phyloP scores from a whole-genome alignment of 2,888 invertebrate species.

The Zhuqinia jingwanae region DNA sequence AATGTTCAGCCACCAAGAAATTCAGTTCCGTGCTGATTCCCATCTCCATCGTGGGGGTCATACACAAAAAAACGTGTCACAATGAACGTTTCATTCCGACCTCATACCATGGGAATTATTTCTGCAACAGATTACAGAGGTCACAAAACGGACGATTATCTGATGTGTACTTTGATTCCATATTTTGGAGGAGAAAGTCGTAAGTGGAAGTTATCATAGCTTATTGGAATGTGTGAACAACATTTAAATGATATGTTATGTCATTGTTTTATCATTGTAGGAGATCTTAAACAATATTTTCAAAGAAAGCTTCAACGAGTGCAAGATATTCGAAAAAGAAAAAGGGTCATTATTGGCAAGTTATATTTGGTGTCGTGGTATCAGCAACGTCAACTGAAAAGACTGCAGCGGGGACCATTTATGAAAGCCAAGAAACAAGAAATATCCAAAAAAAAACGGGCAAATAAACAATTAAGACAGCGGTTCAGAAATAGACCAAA shows the following conservation, averaged over 20 bases:
- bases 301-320: neutral
- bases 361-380: neutral
- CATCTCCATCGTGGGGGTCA: neutral
- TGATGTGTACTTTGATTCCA: neutral
- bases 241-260: too few species aligned
- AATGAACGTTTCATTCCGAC: neutral
- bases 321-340: neutral
- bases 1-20: neutral
- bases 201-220: too few species aligned
- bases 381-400: neutral
- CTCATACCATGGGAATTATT: neutral
- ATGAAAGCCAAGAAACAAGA: slow-evolving; percentile 30
- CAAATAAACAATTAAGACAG: neutral
- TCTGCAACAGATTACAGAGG: neutral
- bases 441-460: slow-evolving; percentile 21
- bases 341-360: neutral
- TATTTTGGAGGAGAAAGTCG: neutral
- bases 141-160: neutral
- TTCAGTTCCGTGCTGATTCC: neutral
- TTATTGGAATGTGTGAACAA: too few species aligned
- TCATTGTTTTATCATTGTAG: too few species aligned
- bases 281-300: neutral
- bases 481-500: neutral
- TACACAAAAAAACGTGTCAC: neutral
- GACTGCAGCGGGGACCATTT: slow-evolving; percentile 6